These are phyloP conservation scores for Psylliodes chrysocephalus DNA, from an alignment of 2,888 invertebrate species.

Conservation along the genomic window DNA sequence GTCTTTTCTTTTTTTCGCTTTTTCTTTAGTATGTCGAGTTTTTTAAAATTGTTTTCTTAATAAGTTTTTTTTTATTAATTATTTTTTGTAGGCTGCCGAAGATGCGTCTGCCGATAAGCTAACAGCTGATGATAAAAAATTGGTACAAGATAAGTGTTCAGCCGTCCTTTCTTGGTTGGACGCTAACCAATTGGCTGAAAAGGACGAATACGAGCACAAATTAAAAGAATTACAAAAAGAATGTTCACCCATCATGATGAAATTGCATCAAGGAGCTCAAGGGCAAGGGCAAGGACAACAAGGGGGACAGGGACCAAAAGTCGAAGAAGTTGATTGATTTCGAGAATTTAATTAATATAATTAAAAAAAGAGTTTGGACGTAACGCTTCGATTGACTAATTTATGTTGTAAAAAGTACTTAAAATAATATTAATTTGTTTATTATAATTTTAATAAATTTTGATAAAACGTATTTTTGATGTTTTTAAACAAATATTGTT, in stretches of 20 bases:
- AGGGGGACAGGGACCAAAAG: slow-evolving; percentile 64
- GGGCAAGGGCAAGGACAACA: slow-evolving; percentile 57
- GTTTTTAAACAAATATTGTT: too few relatives aligned
- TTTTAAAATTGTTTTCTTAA: background rate
- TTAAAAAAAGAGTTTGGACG: too few relatives aligned
- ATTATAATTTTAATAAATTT: too few relatives aligned
- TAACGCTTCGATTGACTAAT: too few relatives aligned
- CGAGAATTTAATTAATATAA: too few relatives aligned
- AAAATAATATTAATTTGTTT: too few relatives aligned
- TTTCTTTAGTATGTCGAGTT: too few relatives aligned
- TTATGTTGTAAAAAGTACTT: too few relatives aligned
- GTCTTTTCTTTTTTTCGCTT: too few relatives aligned
- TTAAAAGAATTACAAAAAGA: slow-evolving; percentile 79
- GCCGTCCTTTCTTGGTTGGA: slow-evolving; percentile 85
- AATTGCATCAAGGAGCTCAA: slow-evolving; percentile 75
- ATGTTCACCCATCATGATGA: slow-evolving; percentile 84
- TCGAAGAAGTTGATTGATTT: slow-evolving; percentile 76
- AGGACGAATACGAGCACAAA: slow-evolving; percentile 81
- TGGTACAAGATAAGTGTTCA: slow-evolving; percentile 75
- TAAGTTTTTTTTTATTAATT: background rate
- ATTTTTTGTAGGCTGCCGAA: slow-evolving; percentile 70
- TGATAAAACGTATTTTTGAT: too few relatives aligned
- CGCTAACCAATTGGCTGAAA: slow-evolving; percentile 79
- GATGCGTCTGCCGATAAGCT: slow-evolving; percentile 74
- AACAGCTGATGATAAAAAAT: slow-evolving; percentile 75